phyloP scores from a whole-genome alignment of 2,113 vertebrate species.

The Oreochromis tanganicae region DNA sequence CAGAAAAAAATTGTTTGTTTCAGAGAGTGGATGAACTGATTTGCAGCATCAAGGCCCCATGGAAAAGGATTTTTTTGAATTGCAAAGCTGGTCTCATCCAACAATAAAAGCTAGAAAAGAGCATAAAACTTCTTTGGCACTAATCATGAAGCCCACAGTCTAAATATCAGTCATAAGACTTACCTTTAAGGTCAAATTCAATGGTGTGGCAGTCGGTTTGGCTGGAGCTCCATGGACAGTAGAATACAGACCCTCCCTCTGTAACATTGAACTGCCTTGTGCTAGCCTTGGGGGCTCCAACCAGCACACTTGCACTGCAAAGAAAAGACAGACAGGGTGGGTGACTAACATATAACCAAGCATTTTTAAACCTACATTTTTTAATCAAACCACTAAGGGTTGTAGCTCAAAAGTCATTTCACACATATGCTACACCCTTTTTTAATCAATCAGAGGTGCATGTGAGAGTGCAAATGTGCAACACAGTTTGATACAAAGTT shows the following conservation, averaged over 20 bases:
- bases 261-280: conserved; percentile 75
- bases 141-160: neutral
- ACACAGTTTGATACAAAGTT: neutral
- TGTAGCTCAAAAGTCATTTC: neutral
- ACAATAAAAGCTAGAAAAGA: neutral
- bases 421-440: neutral
- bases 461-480: neutral
- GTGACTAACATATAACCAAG: neutral
- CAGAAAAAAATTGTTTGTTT: fast-evolving
- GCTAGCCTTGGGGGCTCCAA: conserved; percentile 87
- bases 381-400: neutral
- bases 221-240: conserved; percentile 80
- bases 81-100: neutral
- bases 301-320: conserved; percentile 79
- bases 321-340: neutral
- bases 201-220: conserved; percentile 66
- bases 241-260: conserved; percentile 84
- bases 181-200: conserved; percentile 82
- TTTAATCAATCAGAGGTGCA: fast-evolving
- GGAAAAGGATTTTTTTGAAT: neutral
- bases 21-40: neutral
- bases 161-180: neutral
- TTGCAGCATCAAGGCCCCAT: neutral
- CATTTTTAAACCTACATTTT: neutral
- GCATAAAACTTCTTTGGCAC: neutral